Evolutionary conservation across 1,140 invertebrate genomes (phyloP), one percentile per base, ranked within the genome.

Genomic region (Conopomorpha cramerella): DNA sequence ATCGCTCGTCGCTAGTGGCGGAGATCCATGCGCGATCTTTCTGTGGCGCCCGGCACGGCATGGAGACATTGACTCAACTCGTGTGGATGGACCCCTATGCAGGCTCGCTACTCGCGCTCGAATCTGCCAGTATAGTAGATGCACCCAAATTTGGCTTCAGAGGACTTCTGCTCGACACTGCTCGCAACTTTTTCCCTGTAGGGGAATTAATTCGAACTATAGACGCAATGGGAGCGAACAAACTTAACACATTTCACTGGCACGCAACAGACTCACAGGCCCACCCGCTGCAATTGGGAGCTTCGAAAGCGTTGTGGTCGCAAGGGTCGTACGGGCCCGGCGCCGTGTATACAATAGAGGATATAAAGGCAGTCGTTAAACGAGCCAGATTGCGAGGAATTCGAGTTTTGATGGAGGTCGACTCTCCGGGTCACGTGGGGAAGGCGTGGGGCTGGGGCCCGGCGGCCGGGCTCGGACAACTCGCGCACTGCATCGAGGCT

Each of bases 201-300:
- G 55, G 72, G 1, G 78, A 84, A 19, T 82, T 94, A n/a, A 79
- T 86, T 43, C 77, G 85, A 11, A 88, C 88, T 0, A 78, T 93
- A 11, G 84, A 89, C 36, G 90, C 81, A 0, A 90, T 94, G 85
- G 84, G 86, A 2, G 81, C 88, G 10, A 83, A 82, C 37, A 94
- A 94, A 71, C 72, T 94, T 32, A 94, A 94, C 71, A 86, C 89
- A 6, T 86, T 94, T 36, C 91, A 93, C 62, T 92, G 90, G 90
- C 91, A 94, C 53, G 80, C 89, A 0, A 90, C 89, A 1, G 91
- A 93, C 55, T 85, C 86, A 0, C 91, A 94, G 48, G 91, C 89
- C 50, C 93, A 93, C 64, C 90, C 91, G 0, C 80, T 92, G 42
- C 70, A 84, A 19, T 81, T 88, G 2, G 78, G 83, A 8, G 79